Evolutionary conservation across 2,888 invertebrate genomes (phyloP), one percentile per base, ranked within the genome.

Genomic region (Callyntrura guangdongensis): DNA sequence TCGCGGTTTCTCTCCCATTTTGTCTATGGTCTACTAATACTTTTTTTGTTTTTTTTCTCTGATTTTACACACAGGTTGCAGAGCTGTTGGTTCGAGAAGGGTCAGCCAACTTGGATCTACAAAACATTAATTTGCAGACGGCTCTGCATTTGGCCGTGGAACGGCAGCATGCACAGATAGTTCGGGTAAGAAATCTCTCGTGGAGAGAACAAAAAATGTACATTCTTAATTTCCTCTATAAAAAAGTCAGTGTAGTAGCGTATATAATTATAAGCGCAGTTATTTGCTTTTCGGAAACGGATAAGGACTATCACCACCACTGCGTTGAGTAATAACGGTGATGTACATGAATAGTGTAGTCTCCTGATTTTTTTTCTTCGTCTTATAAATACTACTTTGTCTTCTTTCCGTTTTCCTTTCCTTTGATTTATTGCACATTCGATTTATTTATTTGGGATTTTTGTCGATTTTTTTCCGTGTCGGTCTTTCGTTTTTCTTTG

Each of bases 81-180:
- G 98, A 99, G 95, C 96, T 98, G 93, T 96, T 99, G 92, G 97
- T 98, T 9, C 97, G 97, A 88, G 96, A 96, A 95, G 99, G 98
- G 82, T 97, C 98, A 94, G 99, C 99, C 11, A 97, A 98, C 94
- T 97, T 99, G 96, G 98, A 99, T 95, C 96, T 99, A 89, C 99
- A 99, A 95, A 99, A 99, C 95, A 98, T 98, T 69, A 99, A 99
- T 95, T 96, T 98, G 85, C 92, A 92, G 85, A 93, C 93, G 56
- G 95, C 95, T 0, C 95, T 99, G 36, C 99, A 99, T 95, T 96
- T 99, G 89, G 99, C 99, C 0, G 99, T 99, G 12, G 99, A 99
- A 95, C 96, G 99, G 11, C 99, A 99, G 94, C 99, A 99, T 95
- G 98, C 98, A n/a, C 99, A 99, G 95, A 99, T 99, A 93, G 99